phyloP scores from a whole-genome alignment of 1,140 invertebrate species.

The Agrypnia vestita region DNA sequence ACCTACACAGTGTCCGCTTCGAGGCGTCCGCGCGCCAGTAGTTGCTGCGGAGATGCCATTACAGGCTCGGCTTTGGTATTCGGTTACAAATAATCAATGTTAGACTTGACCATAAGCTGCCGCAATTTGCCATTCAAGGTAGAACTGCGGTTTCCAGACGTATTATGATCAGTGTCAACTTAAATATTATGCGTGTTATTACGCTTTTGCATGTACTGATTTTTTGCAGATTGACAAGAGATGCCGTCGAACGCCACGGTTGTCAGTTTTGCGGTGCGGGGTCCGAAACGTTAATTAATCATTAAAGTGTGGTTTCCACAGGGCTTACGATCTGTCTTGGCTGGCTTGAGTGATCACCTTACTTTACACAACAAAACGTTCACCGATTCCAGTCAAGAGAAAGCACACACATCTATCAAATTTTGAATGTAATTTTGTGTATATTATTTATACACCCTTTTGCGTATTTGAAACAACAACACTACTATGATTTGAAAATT shows the following conservation, averaged over 20 bases:
- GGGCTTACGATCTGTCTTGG: too few species aligned
- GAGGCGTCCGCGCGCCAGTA: background rate
- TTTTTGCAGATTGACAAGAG: background rate
- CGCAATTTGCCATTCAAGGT: conserved; percentile 29
- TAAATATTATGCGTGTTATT: conserved; percentile 16
- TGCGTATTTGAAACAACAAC: too few species aligned
- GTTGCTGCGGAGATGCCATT: conserved; percentile 38
- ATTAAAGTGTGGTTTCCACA: too few species aligned
- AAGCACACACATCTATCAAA: too few species aligned
- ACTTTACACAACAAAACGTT: too few species aligned
- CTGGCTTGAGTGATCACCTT: too few species aligned
- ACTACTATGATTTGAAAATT: too few species aligned
- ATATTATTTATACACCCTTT: too few species aligned
- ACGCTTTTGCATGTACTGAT: background rate
- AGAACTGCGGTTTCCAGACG: conserved; percentile 13
- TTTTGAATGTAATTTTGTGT: too few species aligned
- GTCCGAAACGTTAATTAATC: too few species aligned
- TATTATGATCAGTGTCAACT: conserved; percentile 21
- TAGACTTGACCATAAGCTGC: conserved; percentile 37
- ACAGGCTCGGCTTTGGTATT: conserved; percentile 30
- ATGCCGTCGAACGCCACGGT: background rate
- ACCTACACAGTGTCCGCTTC: background rate
- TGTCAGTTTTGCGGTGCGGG: background rate
- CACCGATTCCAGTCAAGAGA: too few species aligned
- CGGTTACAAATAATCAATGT: conserved; percentile 45